These are phyloP conservation scores for Falco concolor DNA, from an alignment of 2,797 vertebrate species.

Conservation along the genomic window DNA sequence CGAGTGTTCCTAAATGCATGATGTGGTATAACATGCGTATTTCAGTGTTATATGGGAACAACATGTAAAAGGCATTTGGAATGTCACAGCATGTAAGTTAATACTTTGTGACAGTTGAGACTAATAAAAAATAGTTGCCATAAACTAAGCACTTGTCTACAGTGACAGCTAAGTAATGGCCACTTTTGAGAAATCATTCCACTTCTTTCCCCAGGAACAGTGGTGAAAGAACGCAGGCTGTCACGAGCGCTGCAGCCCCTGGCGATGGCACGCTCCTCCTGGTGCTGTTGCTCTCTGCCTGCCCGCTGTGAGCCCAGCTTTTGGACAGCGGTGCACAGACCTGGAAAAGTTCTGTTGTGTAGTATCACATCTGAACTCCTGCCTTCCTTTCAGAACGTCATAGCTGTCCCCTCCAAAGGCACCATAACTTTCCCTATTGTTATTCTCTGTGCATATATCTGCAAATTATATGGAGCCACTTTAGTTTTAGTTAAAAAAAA, in stretches of 20 bases:
- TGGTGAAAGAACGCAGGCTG: not conserved
- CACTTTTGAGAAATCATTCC: conserved; percentile 28
- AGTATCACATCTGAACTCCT: not conserved
- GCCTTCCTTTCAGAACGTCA: not conserved
- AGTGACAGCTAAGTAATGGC: not conserved
- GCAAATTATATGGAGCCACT: not conserved
- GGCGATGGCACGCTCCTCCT: not conserved
- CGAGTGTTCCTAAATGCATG: not conserved
- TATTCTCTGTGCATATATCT: not conserved
- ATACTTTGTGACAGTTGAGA: conserved; percentile 20
- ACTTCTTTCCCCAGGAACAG: not conserved
- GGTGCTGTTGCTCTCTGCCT: not conserved
- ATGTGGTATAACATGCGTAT: not conserved
- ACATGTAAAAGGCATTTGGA: conserved; percentile 23
- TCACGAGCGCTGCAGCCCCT: not conserved
- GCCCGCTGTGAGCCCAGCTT: not conserved
- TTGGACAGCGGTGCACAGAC: not conserved
- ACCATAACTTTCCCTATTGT: not conserved
- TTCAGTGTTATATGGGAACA: not conserved
- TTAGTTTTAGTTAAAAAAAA: not conserved
- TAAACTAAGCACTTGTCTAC: conserved; percentile 27
- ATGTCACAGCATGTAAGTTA: not conserved
- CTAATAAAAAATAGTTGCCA: conserved; percentile 44
- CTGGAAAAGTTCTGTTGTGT: not conserved
- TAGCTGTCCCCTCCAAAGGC: not conserved